Evolutionary conservation across 2,113 vertebrate species (phyloP), one percentile per base, ranked within the genome.

Genomic region (Pungitius pungitius): DNA sequence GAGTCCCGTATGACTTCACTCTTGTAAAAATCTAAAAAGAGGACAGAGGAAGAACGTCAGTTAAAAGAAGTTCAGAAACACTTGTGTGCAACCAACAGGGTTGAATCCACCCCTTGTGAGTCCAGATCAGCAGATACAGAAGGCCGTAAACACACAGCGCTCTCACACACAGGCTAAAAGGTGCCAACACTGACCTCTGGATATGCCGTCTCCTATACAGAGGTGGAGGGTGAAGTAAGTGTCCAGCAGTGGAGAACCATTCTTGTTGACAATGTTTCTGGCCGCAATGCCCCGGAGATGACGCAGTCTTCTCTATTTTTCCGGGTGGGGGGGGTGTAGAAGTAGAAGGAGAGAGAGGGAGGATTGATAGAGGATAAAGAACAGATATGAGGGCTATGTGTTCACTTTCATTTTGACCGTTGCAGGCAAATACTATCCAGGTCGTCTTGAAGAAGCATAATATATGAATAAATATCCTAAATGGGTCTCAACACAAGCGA

Each of bases 1-100:
- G 98, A 99, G 93, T 98, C 98, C 90, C 95, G 95, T 81, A 99
- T 96, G 90, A 99, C 94, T 89, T 99, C 97, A 91, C 97, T 99
- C 92, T 95, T 97, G 92, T 99, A 99, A 93, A 99, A 99, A 88
- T 95, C 98, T 99, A 84, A 37, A 52, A 82, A 40, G 27, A 56
- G 45, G 82, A n/a, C 9, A 65, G n/a, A n/a, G n/a, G n/a, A 67
- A 65, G 30, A 52, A 71, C 3, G 2, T 1, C 43, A 58, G 65
- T 85, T 65, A 75, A 71, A 61, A 61, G 20, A 35, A 42, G 14
- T 14, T 0, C 26, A 8, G 27, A 40, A 22, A 26, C n/a, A n/a
- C 6, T 40, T 3, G 24, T 13, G 39, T 0, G 52, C 9, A 56
- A 63, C 5, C 1, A 43, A 49, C n/a, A 49, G 6, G 33, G 15